Evolutionary conservation across 1,140 invertebrate species (phyloP), one percentile per base, ranked within the genome.

Genomic region (Gryon sp.): DNA sequence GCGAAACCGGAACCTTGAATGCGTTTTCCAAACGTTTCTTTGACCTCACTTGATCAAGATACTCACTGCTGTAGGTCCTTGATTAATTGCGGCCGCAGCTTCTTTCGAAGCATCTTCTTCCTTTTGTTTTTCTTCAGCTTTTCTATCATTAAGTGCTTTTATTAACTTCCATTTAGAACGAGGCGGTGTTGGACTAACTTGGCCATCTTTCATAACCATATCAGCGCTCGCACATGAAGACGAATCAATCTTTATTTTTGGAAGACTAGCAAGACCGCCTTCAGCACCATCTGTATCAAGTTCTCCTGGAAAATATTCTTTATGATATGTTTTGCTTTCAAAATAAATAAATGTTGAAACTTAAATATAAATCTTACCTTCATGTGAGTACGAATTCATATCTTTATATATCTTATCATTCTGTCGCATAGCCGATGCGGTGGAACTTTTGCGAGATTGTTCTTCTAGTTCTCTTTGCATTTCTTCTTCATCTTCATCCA

Each of bases 151-250:
- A 19, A 97, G 82, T 4, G 95, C 95, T 87, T 96, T 97, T 7
- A 97, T 85, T 12, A 97, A 88, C 84, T 96, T 96, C 96, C 96
- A 97, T 87, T 96, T 96, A 79, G 95, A 96, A 18, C 93, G 92
- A 38, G 91, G 90, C 20, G 91, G 91, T 12, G 88, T 90, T 43
- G 91, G 89, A 76, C 87, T 91, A 78, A 80, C 88, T 88, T 76
- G 88, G 78, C 79, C 88, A 81, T 83, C 89, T 83, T 86, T 90
- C 62, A 85, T 34, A 14, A 78, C 82, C 0, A 79, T 70, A 20
- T 80, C 86, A 68, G 83, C 88, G 69, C 78, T 84, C 19, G 80
- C 82, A 76, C 75, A 86, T 15, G 82, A 86, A 66, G 75, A 86
- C 30, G 74, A 78, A 82, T 90, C 85, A 80, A 91, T 89, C 86